Conservation (phyloP, 2,797 vertebrate species). For the Macropodus opercularis region DNA sequence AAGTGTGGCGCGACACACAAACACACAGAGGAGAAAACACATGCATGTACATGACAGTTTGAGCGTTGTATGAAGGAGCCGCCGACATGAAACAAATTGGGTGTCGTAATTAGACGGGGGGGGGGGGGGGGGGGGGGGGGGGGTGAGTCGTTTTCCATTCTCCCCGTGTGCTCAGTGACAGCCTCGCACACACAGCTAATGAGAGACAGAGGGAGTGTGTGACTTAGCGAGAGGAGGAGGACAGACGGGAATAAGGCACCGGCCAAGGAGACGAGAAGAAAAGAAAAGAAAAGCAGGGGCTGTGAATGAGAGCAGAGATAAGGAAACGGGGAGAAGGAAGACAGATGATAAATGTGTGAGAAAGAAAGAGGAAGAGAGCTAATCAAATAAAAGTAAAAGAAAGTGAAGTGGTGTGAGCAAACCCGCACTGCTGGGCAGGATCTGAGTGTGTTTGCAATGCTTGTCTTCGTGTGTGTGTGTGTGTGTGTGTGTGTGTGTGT, state of each 20-base stretch:
- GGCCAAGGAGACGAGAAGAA: constrained; percentile 13
- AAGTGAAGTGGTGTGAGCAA: constrained; percentile 25
- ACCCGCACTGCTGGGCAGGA: constrained; percentile 13
- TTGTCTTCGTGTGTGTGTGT: constrained; percentile 23
- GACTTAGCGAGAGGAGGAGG: background rate
- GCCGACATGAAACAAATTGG: constrained; percentile 57
- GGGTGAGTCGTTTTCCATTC: constrained; percentile 41
- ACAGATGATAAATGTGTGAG: constrained; percentile 22
- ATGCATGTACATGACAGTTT: constrained; percentile 27
- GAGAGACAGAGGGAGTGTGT: constrained; percentile 35
- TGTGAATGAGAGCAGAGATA: constrained; percentile 18
- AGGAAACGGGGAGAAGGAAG: constrained; percentile 14
- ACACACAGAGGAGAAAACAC: background rate
- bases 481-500: constrained; percentile 39
- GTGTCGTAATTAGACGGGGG: constrained; percentile 54
- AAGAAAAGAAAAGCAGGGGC: constrained; percentile 30
- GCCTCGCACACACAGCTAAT: constrained; percentile 30
- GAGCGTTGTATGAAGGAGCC: constrained; percentile 36
- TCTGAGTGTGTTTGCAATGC: constrained; percentile 9
- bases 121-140: constrained; percentile 3
- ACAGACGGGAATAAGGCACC: background rate
- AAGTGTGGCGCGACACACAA: too few species aligned
- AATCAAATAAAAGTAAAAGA: constrained; percentile 53
- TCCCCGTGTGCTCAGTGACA: constrained; percentile 28
- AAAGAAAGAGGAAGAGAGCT: constrained; percentile 15